Base-by-base conservation (phyloP, 2,888 invertebrate genomes). In the Cyclophora albipunctata region DNA sequence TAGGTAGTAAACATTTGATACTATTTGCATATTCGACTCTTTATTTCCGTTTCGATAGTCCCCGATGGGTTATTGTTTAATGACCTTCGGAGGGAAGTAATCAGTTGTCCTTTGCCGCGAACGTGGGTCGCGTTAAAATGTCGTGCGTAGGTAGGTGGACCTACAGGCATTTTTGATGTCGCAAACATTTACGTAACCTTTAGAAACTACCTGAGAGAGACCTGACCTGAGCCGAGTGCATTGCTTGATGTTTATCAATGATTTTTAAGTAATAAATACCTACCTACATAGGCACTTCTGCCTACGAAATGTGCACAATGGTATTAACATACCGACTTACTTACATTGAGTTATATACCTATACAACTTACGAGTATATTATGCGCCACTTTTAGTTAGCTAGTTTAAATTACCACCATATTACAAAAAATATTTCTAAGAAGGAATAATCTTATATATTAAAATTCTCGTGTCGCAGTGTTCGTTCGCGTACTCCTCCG, bases 1-100 rank as follows among this genome's bases (percentile, higher is more conserved):
- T 71, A 67, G 63, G 69, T 70, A 71, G 70, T 73, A 65, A 69
- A 59, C 69, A 62, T 69, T 73, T 64, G 71, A 76, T 77, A 64
- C 57, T 58, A 82, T 85, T 84, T 80, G 78, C 83, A 84, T 86
- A 81, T 81, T 78, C 71, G 73, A 76, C 78, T 78, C 79, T 79
- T 77, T 76, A 75, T 87, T 86, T 86, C 86, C 85, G 85, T 73
- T 81, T 66, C 43, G 43, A 61, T 67, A 69, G 65, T 64, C 67
- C 61, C 63, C 62, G 59, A 67, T 64, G 64, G 69, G 72, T 76
- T 75, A 77, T 80, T 75, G 73, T 79, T 74, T 72, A 66, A 64
- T 75, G 81, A 81, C 85, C 84, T 86, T 85, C 80, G 69, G 61
- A 63, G 64, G 66, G 67, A 65, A 70, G 67, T 58, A 59, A 59